phyloP scores from a whole-genome alignment of 2,113 vertebrate species.

The Arenaria interpres region DNA sequence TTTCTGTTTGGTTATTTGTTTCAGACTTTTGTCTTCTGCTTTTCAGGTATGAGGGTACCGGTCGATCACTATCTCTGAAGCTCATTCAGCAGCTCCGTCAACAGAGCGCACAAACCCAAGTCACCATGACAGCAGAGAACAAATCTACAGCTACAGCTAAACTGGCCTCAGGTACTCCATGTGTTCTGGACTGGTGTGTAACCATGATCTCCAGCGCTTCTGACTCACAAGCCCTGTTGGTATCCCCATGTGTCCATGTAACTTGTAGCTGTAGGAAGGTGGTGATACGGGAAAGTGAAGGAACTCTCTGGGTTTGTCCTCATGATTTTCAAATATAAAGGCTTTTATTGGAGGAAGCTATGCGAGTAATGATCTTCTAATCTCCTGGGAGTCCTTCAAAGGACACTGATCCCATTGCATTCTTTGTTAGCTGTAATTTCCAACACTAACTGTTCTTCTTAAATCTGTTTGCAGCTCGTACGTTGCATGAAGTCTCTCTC shows the following conservation, averaged over 20 bases:
- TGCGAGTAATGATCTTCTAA: fast-evolving
- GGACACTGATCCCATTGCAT: not conserved
- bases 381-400: not conserved
- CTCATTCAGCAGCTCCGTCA: constrained; percentile 95
- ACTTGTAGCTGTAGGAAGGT: not conserved
- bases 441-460: not conserved
- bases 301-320: not conserved
- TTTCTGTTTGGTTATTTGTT: not conserved
- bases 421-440: not conserved
- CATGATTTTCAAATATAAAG: not conserved
- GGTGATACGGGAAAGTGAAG: not conserved
- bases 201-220: fast-evolving
- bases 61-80: constrained; percentile 95
- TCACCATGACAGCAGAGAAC: constrained; percentile 90
- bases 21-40: not conserved
- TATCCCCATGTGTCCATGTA: fast-evolving
- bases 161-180: constrained; percentile 83
- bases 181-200: not conserved
- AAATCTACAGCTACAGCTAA: constrained; percentile 81
- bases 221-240: not conserved
- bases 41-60: constrained; percentile 92
- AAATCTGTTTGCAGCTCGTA: constrained; percentile 76
- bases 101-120: constrained; percentile 90
- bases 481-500: constrained; percentile 89
- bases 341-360: not conserved